Evolutionary conservation across 1,140 invertebrate genomes (phyloP), one percentile per base, ranked within the genome.

Genomic region (Metaphire vulgaris): DNA sequence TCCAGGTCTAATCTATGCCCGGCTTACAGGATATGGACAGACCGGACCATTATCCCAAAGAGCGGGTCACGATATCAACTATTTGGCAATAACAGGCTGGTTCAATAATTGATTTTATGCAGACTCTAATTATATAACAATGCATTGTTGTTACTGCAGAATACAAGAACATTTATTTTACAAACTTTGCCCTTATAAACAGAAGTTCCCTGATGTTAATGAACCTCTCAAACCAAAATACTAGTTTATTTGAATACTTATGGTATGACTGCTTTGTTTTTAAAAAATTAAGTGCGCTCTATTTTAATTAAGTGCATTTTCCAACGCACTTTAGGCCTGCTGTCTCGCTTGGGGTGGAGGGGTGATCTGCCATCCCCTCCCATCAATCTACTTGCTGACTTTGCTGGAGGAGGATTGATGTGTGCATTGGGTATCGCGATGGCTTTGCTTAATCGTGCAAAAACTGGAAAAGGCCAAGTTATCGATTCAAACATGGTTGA

Each of bases 51-150:
- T 91, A 79, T 87, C 90, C 29, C 82, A 89, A 72, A 91, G 80
- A 41, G 96, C 95, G 80, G 97, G 97, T 0, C 97, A 99, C 89
- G 97, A 99, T 88, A 97, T 99, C n/a, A 99, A 99, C 87, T 99
- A 92, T 87, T 86, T 95, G 34, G 91, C 92, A 33, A 86, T 97
- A 77, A 94, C 95, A 80, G 97, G 92, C 92, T 83, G 72, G 74
- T 56, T 56, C 41, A 56, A 21, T 56, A 6, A 56, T 56, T 56
- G 6, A 56, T 56, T 56, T 56, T n/a, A n/a, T n/a, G n/a, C n/a
- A n/a, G n/a, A n/a, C n/a, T n/a, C n/a, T n/a, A n/a, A n/a, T n/a
- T n/a, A n/a, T n/a, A n/a, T n/a, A n/a, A n/a, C n/a, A n/a, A n/a
- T n/a, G n/a, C n/a, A n/a, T n/a, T n/a, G n/a, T n/a, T n/a, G n/a